A percentile compares a stretch with the other conserved stretches of the same genome.
Conservation (phyloP, 2,888 invertebrate genomes). For the Oeneis ivallda region DNA sequence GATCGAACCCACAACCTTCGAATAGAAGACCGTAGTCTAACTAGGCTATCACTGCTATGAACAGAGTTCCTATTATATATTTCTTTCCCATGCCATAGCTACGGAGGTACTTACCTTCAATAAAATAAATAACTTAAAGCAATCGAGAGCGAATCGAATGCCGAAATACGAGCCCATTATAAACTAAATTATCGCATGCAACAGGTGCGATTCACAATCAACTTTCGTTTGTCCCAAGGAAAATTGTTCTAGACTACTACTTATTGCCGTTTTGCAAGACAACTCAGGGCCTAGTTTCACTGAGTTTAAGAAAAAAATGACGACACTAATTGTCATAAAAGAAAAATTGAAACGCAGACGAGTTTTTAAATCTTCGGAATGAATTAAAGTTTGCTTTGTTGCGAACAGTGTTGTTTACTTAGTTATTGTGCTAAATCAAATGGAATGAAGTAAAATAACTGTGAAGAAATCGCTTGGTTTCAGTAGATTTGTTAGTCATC, state of each 20-base stretch:
- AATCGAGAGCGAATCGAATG: conserved; percentile 44
- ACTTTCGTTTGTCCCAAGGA: conserved; percentile 35
- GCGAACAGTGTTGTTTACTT: conserved; percentile 5
- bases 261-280: conserved; percentile 26
- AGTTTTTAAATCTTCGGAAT: conserved; percentile 22
- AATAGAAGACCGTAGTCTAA: too few relatives aligned
- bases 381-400: conserved; percentile 4
- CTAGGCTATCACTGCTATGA: too few relatives aligned
- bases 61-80: too few relatives aligned
- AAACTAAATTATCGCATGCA: conserved; percentile 21
- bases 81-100: too few relatives aligned
- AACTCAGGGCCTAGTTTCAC: conserved; percentile 32
- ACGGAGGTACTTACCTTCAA: neutral
- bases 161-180: conserved; percentile 23
- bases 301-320: conserved; percentile 26
- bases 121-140: conserved; percentile 30
- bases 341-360: conserved; percentile 24
- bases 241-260: conserved; percentile 28
- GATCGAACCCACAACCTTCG: too few relatives aligned
- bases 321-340: conserved; percentile 22
- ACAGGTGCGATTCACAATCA: conserved; percentile 21
- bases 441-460: neutral
- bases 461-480: neutral
- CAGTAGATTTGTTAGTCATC: neutral
- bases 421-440: neutral